Conservation (phyloP, 2,888 invertebrate species). For the Pharmacophagus antenor region DNA sequence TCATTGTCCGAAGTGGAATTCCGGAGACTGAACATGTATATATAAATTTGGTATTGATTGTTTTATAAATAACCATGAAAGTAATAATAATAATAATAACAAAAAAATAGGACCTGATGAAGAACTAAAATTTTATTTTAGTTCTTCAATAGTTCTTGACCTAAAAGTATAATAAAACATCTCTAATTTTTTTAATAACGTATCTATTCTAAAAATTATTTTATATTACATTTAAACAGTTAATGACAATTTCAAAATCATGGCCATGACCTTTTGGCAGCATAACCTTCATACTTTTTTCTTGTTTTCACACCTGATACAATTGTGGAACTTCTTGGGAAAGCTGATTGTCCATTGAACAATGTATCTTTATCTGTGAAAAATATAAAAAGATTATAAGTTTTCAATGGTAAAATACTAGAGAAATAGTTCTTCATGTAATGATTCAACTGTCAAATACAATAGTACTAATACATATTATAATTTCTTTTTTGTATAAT, state of each 20-base stretch:
- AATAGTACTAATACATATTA: too few species aligned
- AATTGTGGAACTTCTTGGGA: conserved; percentile 90
- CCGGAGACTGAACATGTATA: too few species aligned
- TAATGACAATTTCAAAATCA: conserved; percentile 42
- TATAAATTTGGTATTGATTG: too few species aligned
- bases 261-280: conserved; percentile 83
- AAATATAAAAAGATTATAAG: background rate
- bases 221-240: conserved; percentile 17
- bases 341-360: conserved; percentile 88
- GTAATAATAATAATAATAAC: too few species aligned
- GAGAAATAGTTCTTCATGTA: background rate
- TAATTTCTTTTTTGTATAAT: too few species aligned
- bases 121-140: too few species aligned
- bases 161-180: background rate
- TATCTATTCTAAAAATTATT: conserved; percentile 14
- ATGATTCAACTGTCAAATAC: background rate
- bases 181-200: background rate
- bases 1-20: too few species aligned
- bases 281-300: conserved; percentile 89
- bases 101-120: too few species aligned
- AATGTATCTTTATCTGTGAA: conserved; percentile 63
- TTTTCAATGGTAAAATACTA: background rate
- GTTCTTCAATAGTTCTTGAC: too few species aligned
- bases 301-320: conserved; percentile 91
- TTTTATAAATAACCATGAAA: too few species aligned